Percentiles rank a stretch among this genome's conserved stretches.
Evolutionary conservation across 2,888 invertebrate species (phyloP).

Genomic region (Hirtodrosophila cameraria): DNA sequence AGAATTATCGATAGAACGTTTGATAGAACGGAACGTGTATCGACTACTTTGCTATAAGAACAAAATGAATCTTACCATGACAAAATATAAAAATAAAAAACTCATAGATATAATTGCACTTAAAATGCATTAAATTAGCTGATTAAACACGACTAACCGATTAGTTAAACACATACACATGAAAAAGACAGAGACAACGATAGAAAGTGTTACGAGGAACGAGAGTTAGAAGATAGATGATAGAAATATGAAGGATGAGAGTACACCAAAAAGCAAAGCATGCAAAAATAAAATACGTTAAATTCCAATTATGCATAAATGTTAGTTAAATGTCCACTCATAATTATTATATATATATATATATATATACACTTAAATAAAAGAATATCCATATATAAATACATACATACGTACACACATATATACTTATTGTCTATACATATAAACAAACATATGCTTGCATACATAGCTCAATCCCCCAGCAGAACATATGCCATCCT

Average conservation of each 20-base stretch:
- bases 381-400: conserved; percentile 12
- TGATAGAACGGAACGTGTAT: not conserved
- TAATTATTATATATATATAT: conserved; percentile 21
- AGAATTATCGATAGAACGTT: conserved; percentile 2
- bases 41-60: conserved; percentile 10
- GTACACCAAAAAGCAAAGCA: conserved; percentile 49
- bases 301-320: conserved; percentile 61
- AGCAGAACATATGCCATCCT: conserved; percentile 1
- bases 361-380: conserved; percentile 22
- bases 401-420: conserved; percentile 3
- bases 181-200: not conserved
- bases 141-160: conserved; percentile 29
- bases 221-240: conserved; percentile 8
- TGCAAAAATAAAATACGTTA: conserved; percentile 32
- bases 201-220: not conserved
- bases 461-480: conserved; percentile 33
- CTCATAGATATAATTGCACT: conserved; percentile 25
- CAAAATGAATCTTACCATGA: conserved; percentile 24
- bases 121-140: conserved; percentile 35
- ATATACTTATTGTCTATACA: not conserved
- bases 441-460: conserved; percentile 29
- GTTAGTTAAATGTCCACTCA: conserved; percentile 57
- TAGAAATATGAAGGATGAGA: conserved; percentile 20
- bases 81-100: no score
- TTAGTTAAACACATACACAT: not conserved